phyloP scores from a whole-genome alignment of 2,888 invertebrate genomes.

The Diaperis boleti region DNA sequence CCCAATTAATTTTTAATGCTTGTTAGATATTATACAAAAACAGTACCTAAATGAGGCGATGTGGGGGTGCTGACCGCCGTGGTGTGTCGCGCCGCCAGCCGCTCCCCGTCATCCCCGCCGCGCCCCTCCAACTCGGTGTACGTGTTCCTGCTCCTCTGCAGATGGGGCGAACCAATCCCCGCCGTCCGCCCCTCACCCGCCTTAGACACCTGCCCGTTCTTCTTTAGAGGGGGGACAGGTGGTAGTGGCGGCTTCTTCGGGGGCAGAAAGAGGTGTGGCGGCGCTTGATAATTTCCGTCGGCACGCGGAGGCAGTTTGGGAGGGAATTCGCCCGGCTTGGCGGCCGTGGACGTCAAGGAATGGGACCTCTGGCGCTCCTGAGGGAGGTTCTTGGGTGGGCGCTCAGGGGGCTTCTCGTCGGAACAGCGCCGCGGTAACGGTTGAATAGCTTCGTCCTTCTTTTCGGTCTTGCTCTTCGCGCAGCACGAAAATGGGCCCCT shows the following conservation, averaged over 20 bases:
- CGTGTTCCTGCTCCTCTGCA: constrained; percentile 72
- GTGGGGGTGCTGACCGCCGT: constrained; percentile 66
- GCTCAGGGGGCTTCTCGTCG: constrained; percentile 74
- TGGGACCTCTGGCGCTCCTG: constrained; percentile 70
- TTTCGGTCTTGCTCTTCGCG: constrained; percentile 71
- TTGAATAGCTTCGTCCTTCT: constrained; percentile 67
- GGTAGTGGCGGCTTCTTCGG: constrained; percentile 82
- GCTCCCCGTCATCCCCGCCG: constrained; percentile 45
- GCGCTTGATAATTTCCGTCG: constrained; percentile 62
- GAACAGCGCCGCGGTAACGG: constrained; percentile 74
- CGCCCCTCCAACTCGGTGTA: constrained; percentile 72
- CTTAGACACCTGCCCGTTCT: constrained; percentile 60
- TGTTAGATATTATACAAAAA: background rate
- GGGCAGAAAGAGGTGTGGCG: constrained; percentile 71
- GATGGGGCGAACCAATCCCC: constrained; percentile 74
- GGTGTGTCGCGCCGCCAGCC: constrained; percentile 47
- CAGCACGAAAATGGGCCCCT: constrained; percentile 81
- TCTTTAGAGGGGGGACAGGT: constrained; percentile 75
- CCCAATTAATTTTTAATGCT: too few species aligned
- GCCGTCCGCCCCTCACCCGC: constrained; percentile 70
- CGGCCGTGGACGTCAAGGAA: constrained; percentile 65
- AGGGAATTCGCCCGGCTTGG: constrained; percentile 59
- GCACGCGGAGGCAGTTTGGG: constrained; percentile 71
- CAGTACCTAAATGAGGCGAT: constrained; percentile 62
- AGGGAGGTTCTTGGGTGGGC: constrained; percentile 60